Percentiles rank a stretch among this genome's conserved stretches.
Evolutionary conservation across 2,888 invertebrate genomes (phyloP).

Genomic region (Mycalesis mineus): DNA sequence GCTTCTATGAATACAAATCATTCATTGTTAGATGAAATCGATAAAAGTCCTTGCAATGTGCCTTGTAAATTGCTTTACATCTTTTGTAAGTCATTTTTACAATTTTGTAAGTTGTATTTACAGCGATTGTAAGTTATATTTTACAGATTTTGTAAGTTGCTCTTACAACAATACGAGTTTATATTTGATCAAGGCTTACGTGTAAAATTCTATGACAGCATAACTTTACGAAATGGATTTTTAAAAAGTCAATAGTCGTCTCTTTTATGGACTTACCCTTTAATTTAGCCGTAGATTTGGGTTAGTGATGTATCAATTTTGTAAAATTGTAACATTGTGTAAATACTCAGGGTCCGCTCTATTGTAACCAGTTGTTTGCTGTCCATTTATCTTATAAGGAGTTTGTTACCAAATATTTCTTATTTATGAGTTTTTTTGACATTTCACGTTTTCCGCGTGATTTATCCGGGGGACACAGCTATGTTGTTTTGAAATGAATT

Average conservation of each 20-base stretch:
- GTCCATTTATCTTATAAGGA: slow-evolving; percentile 54
- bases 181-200: background rate
- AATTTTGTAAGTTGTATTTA: too few species aligned
- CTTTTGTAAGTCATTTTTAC: too few species aligned
- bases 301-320: slow-evolving; percentile 57
- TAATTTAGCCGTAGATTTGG: slow-evolving; percentile 57
- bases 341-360: slow-evolving; percentile 56
- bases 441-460: slow-evolving; percentile 30
- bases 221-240: background rate
- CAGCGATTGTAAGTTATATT: too few species aligned
- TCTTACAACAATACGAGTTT: too few species aligned
- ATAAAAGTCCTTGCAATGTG: background rate
- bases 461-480: slow-evolving; percentile 32
- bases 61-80: too few species aligned
- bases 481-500: slow-evolving; percentile 16
- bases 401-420: slow-evolving; percentile 77
- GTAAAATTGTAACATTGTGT: slow-evolving; percentile 52
- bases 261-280: slow-evolving; percentile 30
- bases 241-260: slow-evolving; percentile 13
- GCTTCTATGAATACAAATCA: slow-evolving; percentile 6
- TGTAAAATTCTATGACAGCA: background rate
- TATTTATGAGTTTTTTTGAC: slow-evolving; percentile 58
- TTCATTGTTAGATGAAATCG: background rate
- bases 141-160: too few species aligned
- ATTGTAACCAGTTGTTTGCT: slow-evolving; percentile 43